These are phyloP conservation scores for Mayetiola destructor DNA, from an alignment of 2,888 invertebrate species.

Conservation along the genomic window DNA sequence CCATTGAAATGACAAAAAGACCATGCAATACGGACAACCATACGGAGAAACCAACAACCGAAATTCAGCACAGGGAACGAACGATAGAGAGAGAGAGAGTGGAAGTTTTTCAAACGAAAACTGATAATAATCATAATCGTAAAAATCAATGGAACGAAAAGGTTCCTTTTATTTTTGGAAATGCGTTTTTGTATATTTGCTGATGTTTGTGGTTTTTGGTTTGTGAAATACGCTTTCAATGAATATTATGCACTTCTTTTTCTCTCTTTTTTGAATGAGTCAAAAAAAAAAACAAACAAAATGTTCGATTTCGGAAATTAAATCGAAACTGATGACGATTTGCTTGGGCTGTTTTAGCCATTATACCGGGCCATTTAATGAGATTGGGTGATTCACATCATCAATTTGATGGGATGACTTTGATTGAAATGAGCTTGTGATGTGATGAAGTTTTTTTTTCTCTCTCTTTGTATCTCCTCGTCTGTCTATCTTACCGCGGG, in stretches of 20 bases:
- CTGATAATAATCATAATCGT: slow-evolving; percentile 10
- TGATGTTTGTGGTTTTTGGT: slow-evolving; percentile 5
- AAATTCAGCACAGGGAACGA: too few species aligned
- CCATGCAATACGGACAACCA: not conserved
- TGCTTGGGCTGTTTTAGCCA: too few species aligned
- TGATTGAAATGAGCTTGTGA: too few species aligned
- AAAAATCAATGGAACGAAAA: slow-evolving; percentile 12
- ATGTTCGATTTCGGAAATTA: slow-evolving; percentile 1
- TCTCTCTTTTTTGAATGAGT: not conserved
- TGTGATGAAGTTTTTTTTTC: too few species aligned
- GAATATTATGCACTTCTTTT: not conserved
- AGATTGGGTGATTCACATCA: too few species aligned
- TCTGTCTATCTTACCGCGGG: too few species aligned
- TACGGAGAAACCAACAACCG: not conserved
- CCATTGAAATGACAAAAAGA: slow-evolving; percentile 1
- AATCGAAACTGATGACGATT: not conserved
- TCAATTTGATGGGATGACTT: too few species aligned
- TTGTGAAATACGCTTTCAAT: too few species aligned
- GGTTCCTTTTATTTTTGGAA: slow-evolving; percentile 4
- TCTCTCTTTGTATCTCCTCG: too few species aligned
- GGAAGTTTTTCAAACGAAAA: not conserved
- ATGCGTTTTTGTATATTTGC: slow-evolving; percentile 2
- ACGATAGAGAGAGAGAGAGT: not conserved
- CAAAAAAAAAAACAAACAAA: too few species aligned
- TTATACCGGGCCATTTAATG: too few species aligned